Evolutionary conservation across 2,888 invertebrate genomes (phyloP).

Genomic region (Orchesella flavescens): DNA sequence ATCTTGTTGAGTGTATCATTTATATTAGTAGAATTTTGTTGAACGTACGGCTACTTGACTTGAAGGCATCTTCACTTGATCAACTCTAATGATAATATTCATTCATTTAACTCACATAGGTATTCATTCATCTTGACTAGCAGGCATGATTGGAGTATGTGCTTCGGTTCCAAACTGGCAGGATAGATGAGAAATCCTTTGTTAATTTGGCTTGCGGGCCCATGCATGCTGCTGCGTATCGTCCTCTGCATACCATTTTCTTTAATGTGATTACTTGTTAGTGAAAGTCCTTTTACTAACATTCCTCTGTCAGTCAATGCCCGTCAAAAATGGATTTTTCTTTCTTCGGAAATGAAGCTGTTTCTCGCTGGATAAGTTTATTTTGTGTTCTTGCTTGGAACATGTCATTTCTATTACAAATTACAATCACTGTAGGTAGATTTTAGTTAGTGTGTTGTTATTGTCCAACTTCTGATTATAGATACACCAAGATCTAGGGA

Average conservation of each 20-base stretch:
- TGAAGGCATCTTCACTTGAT: slow-evolving; percentile 30
- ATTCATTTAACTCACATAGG: slow-evolving; percentile 6
- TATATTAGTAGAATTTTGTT: not conserved
- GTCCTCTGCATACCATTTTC: slow-evolving; percentile 23
- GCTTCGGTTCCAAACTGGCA: not conserved
- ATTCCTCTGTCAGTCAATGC: slow-evolving; percentile 10
- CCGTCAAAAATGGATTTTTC: not conserved
- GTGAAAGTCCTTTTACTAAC: not conserved
- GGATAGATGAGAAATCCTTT: too few relatives aligned
- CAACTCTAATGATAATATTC: slow-evolving; percentile 41
- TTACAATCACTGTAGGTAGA: too few relatives aligned
- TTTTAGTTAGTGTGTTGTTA: too few relatives aligned
- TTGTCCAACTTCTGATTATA: too few relatives aligned
- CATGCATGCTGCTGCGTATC: not conserved
- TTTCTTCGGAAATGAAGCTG: not conserved
- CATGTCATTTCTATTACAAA: too few relatives aligned
- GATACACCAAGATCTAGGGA: too few relatives aligned
- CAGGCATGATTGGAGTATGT: not conserved
- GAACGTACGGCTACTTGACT: slow-evolving; percentile 20
- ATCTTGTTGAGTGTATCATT: not conserved
- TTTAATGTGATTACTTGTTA: slow-evolving; percentile 10
- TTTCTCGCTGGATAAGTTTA: not conserved
- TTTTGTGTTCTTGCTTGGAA: too few relatives aligned
- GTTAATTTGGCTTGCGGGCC: too few relatives aligned
- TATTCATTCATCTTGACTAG: not conserved